Conservation (phyloP, 2,113 vertebrate genomes). For the Prionailurus bengalensis region DNA sequence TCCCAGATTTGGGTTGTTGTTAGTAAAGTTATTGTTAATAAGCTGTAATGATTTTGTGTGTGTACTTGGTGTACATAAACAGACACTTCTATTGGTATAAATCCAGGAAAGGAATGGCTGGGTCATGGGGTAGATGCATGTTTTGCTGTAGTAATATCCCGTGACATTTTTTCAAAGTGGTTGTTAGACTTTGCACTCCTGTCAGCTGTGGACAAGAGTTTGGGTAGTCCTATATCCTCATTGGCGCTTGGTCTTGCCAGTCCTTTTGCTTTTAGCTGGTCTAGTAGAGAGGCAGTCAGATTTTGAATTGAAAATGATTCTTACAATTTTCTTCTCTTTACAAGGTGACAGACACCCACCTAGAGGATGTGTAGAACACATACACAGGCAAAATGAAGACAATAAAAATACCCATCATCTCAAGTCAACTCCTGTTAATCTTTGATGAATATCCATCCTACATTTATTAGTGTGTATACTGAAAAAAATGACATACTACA, state of each 20-base stretch:
- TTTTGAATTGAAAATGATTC: slow-evolving; percentile 23
- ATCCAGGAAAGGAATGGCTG: background rate
- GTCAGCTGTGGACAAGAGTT: background rate
- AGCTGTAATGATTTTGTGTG: background rate
- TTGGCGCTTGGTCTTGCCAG: background rate
- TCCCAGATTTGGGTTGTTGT: background rate
- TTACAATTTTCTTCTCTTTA: slow-evolving; percentile 35
- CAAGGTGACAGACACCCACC: background rate
- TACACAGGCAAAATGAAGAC: background rate
- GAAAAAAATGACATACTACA: background rate
- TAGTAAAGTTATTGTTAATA: background rate
- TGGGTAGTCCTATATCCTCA: background rate
- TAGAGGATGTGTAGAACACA: background rate
- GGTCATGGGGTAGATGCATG: background rate
- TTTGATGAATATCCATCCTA: background rate
- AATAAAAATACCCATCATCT: background rate
- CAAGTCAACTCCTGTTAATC: background rate
- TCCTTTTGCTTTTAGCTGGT: background rate
- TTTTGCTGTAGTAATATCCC: background rate
- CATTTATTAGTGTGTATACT: background rate
- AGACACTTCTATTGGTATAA: background rate
- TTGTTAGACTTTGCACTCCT: background rate
- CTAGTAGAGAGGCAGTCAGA: background rate
- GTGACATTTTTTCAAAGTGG: background rate
- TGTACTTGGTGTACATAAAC: background rate